Base-by-base conservation (phyloP, 2,797 vertebrate species). In the Denticeps clupeoides region DNA sequence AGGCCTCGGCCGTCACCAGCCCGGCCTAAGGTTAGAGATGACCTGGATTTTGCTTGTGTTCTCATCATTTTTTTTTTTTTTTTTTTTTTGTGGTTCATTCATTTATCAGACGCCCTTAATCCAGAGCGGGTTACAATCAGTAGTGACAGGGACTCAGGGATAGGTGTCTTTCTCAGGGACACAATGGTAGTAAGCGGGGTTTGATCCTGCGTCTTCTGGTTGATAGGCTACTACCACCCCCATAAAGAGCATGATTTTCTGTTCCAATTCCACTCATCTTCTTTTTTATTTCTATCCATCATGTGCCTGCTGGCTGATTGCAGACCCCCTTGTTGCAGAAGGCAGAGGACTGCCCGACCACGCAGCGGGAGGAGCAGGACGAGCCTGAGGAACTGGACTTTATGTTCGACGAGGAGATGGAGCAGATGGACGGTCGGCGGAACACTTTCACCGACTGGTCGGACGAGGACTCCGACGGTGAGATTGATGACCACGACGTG, bases 371-470 rank as follows among this genome's bases (percentile, higher is more conserved):
- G 22, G 90, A 95, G 57, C 88, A 77, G 63, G 93, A 98, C 1
- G 95, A 99, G 5, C 93, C 91, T 0, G 95, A 99, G 66, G 95
- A 99, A 59, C 78, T 99, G 4, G 95, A 99, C 78, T 99, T 99
- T 75, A 87, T 99, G 61, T 99, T 99, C 0, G 95, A 99, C 0
- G 95, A 98, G 72, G 95, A 99, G 75, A 94, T 99, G 91, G 89
- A 88, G 61, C 93, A 97, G 78, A 99, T 99, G 59, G 93, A 95
- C 0, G 95, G 95, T 0, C 86, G 95, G 3, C 87, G 92, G 69
- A 99, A 99, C 78, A 97, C 91, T 29, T 99, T 99, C 73, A 98
- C 93, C 0, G 91, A 96, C 69, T 96, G 93, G 93, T 96, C 91
- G 1, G 95, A 99, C 1, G 93, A 96, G 48, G 95, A 99, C 41